These are phyloP conservation scores for Apeira syringaria DNA, from an alignment of 2,888 invertebrate genomes.

Conservation along the genomic window DNA sequence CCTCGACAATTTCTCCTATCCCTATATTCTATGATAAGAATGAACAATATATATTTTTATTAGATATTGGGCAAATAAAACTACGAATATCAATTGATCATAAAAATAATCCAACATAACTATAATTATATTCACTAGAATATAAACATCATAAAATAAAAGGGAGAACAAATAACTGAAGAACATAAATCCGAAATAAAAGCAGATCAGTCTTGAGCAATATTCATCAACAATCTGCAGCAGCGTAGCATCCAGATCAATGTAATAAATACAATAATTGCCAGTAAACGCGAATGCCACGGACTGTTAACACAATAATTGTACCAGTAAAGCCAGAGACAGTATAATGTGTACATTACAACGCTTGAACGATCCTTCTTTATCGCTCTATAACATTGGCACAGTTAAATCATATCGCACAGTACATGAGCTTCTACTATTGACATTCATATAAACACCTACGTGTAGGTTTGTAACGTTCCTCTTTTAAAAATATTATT, in stretches of 20 bases:
- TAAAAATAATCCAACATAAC: too few species aligned
- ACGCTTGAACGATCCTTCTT: slow-evolving; percentile 56
- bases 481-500: too few species aligned
- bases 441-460: neutral
- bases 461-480: too few species aligned
- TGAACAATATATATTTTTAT: too few species aligned
- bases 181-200: slow-evolving; percentile 16
- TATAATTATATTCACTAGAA: too few species aligned
- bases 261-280: slow-evolving; percentile 61
- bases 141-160: too few species aligned
- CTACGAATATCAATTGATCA: neutral
- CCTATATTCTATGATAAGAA: too few species aligned
- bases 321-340: slow-evolving; percentile 49
- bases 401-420: neutral
- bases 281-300: slow-evolving; percentile 52
- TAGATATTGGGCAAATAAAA: neutral
- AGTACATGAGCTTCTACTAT: slow-evolving; percentile 3
- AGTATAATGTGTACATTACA: slow-evolving; percentile 64
- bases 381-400: slow-evolving; percentile 50
- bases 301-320: slow-evolving; percentile 37
- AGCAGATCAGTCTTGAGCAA: slow-evolving; percentile 12
- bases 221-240: slow-evolving; percentile 15
- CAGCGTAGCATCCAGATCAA: slow-evolving; percentile 46
- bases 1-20: too few species aligned
- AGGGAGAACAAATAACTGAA: too few species aligned